phyloP scores from a whole-genome alignment of 2,797 vertebrate species.

The Silurus lanzhouensis region DNA sequence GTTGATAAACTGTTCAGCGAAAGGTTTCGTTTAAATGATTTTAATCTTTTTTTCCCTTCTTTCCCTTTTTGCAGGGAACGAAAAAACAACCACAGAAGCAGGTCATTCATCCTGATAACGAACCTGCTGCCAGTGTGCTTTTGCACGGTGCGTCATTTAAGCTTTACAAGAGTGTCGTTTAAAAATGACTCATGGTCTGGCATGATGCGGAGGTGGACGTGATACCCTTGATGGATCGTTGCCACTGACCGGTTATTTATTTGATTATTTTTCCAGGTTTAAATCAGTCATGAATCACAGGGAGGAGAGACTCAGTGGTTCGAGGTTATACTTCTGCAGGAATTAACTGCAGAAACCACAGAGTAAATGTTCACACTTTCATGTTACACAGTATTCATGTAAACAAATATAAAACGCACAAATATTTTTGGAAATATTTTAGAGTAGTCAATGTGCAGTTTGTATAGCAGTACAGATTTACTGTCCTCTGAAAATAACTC shows the following conservation, averaged over 20 bases:
- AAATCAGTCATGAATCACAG: conserved; percentile 48
- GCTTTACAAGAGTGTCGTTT: conserved; percentile 72
- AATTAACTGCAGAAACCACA: background rate
- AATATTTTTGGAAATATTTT: too few species aligned
- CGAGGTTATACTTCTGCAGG: background rate
- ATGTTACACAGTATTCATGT: background rate
- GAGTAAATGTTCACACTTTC: background rate
- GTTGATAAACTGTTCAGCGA: background rate
- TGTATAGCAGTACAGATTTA: too few species aligned
- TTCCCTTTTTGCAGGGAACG: background rate
- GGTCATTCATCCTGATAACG: conserved; percentile 73
- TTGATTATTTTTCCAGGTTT: conserved; percentile 56
- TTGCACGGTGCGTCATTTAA: conserved; percentile 59
- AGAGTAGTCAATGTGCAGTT: too few species aligned
- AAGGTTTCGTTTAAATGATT: background rate
- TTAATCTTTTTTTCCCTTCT: conserved; percentile 1
- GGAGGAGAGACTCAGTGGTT: background rate
- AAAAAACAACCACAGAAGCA: background rate
- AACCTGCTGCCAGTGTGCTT: conserved; percentile 66
- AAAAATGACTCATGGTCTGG: conserved; percentile 72
- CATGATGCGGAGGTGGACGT: conserved; percentile 45
- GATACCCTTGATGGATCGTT: conserved; percentile 50
- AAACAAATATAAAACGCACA: background rate
- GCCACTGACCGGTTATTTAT: conserved; percentile 64
- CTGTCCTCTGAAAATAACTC: too few species aligned